Percentiles rank a stretch among this genome's conserved stretches.
phyloP scores from a whole-genome alignment of 1,140 invertebrate species.

The Melitaea cinxia region DNA sequence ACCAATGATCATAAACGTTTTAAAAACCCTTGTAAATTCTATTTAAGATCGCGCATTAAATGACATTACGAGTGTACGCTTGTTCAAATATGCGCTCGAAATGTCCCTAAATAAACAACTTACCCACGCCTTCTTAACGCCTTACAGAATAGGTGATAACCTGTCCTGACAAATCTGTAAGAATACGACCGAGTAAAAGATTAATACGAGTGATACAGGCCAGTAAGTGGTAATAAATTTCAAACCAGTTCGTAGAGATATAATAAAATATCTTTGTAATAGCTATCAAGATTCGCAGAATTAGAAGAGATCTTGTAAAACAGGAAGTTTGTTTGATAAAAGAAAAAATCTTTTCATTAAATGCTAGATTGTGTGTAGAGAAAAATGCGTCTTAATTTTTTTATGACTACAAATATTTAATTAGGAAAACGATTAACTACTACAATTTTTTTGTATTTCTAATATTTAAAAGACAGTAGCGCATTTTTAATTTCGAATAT shows the following conservation, averaged over 20 bases:
- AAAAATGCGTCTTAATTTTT: too few species aligned
- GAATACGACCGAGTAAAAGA: slow-evolving; percentile 62
- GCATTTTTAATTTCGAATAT: too few species aligned
- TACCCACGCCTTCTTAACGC: slow-evolving; percentile 60
- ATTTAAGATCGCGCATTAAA: not conserved
- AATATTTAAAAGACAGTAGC: too few species aligned
- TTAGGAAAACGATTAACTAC: too few species aligned
- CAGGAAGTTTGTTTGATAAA: too few species aligned
- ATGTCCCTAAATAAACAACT: slow-evolving; percentile 60
- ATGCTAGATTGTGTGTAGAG: too few species aligned
- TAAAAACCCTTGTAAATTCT: not conserved
- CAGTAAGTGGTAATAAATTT: slow-evolving; percentile 39
- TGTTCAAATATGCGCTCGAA: slow-evolving; percentile 28
- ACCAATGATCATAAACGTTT: not conserved
- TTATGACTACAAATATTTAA: too few species aligned
- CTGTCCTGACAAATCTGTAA: slow-evolving; percentile 60
- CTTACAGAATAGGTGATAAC: slow-evolving; percentile 55
- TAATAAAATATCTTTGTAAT: slow-evolving; percentile 11
- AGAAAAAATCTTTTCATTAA: too few species aligned
- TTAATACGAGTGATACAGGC: slow-evolving; percentile 39
- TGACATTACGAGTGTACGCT: slow-evolving; percentile 3
- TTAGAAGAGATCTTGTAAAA: not conserved
- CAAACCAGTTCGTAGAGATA: slow-evolving; percentile 21
- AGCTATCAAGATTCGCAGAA: slow-evolving; percentile 15
- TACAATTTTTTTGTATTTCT: too few species aligned